Evolutionary conservation across 1,140 invertebrate genomes (phyloP), one percentile per base, ranked within the genome.

Genomic region (Teleogryllus occipitalis): DNA sequence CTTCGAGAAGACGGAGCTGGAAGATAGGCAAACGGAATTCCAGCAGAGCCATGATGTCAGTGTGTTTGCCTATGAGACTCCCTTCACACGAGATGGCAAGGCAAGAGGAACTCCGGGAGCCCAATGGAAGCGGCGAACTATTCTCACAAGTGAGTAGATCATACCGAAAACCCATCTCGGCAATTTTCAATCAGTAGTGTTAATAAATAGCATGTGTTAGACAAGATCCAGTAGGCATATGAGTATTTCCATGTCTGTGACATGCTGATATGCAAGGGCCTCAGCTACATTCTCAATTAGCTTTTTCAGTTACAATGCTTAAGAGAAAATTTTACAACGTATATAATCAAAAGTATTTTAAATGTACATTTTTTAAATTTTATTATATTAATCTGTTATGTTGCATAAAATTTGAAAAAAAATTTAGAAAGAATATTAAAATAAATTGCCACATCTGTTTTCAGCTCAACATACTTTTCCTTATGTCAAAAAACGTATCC

Each of bases 1-100:
- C 86, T 93, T 93, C 83, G 91, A 92, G 79, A 92, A 93, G 82
- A 86, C 86, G 27, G 92, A 93, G 82, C 84, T 92, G 10, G 86
- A 91, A 84, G 87, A 84, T 49, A 86, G 92, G 78, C 87, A 89
- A 46, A 95, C 93, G 48, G 93, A 96, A 80, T 96, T 96, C 86
- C 94, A 96, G 83, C 90, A 93, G 73, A 96, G 93, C 85, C 95
- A 97, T 84, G 95, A 97, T 85, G 91, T 97, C 22, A 89, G 89
- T 77, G 90, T 90, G 75, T 98, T 98, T 84, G 95, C 97, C 91
- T 97, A 94, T 86, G 96, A 98, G 86, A 97, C 95, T 15, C 96
- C 96, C 1, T 98, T 97, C 85, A 97, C 96, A 1, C 90, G 93
- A 83, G 92, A 94, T 80, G 95, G 95, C 5, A 86, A 86, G 79